These are phyloP conservation scores for Scaptomyza graminum DNA, from an alignment of 1,140 invertebrate species.

Conservation along the genomic window DNA sequence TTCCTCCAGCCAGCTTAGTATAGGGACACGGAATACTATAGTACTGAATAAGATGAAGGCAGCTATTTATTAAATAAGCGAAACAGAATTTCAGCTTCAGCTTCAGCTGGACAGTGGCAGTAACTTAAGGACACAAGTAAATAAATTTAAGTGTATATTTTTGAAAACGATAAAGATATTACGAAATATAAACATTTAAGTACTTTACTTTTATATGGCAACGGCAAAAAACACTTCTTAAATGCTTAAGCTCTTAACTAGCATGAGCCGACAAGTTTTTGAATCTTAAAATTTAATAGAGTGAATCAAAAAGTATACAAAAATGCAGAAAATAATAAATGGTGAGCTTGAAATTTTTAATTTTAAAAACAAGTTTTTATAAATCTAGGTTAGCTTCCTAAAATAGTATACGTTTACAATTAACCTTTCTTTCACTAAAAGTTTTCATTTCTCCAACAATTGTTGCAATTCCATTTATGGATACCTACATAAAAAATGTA, in stretches of 20 bases:
- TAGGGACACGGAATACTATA: constrained; percentile 6
- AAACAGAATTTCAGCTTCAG: constrained; percentile 26
- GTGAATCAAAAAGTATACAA: too few relatives aligned
- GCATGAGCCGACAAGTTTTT: too few relatives aligned
- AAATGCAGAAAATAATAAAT: too few relatives aligned
- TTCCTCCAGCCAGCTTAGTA: constrained; percentile 35
- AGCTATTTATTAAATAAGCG: constrained; percentile 60
- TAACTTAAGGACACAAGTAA: neutral
- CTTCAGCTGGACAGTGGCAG: constrained; percentile 22
- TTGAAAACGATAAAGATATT: constrained; percentile 5
- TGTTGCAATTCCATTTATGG: neutral
- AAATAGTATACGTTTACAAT: neutral
- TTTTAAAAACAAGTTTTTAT: neutral
- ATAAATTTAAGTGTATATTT: neutral
- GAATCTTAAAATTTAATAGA: neutral
- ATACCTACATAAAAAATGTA: too few relatives aligned
- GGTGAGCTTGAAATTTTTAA: too few relatives aligned
- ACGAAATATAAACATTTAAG: neutral
- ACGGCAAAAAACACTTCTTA: neutral
- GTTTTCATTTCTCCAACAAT: neutral
- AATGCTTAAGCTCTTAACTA: too few relatives aligned
- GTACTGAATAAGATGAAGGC: constrained; percentile 9
- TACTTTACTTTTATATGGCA: too few relatives aligned
- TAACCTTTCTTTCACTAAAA: neutral
- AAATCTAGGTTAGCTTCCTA: too few relatives aligned